Percentiles rank a stretch among this genome's conserved stretches.
phyloP scores from a whole-genome alignment of 2,888 invertebrate species.

The Troglohyphantes excavatus region DNA sequence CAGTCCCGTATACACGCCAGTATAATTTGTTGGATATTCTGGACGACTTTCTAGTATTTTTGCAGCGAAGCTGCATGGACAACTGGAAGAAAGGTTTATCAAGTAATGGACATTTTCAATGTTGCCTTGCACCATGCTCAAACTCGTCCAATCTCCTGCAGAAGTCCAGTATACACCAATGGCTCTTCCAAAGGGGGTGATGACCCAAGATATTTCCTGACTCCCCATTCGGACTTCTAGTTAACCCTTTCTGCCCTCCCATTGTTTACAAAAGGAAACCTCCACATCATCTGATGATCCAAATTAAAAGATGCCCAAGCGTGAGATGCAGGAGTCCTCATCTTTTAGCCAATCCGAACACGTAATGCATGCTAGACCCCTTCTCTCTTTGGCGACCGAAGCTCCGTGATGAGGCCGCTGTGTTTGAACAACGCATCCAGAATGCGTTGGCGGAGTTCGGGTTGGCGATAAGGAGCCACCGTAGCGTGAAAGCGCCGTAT shows the following conservation, averaged over 20 bases:
- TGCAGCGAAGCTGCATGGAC: too few relatives aligned
- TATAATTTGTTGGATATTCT: too few relatives aligned
- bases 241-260: not conserved
- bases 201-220: not conserved
- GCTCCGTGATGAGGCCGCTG: conserved; percentile 27
- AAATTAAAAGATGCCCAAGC: conserved; percentile 7
- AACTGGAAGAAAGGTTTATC: too few relatives aligned
- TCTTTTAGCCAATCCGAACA: conserved; percentile 22
- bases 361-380: conserved; percentile 61
- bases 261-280: not conserved
- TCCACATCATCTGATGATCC: not conserved
- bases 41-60: too few relatives aligned
- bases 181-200: too few relatives aligned
- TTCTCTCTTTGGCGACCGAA: conserved; percentile 6
- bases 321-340: not conserved
- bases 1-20: too few relatives aligned
- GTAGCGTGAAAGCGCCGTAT: conserved; percentile 12
- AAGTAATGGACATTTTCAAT: too few relatives aligned
- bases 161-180: too few relatives aligned
- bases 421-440: conserved; percentile 24
- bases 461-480: not conserved
- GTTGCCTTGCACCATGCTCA: too few relatives aligned
- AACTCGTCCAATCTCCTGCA: too few relatives aligned
- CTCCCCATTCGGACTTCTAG: not conserved
- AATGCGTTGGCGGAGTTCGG: not conserved